These are phyloP conservation scores for Rhinichthys klamathensis DNA, from an alignment of 2,113 vertebrate genomes.

Conservation along the genomic window DNA sequence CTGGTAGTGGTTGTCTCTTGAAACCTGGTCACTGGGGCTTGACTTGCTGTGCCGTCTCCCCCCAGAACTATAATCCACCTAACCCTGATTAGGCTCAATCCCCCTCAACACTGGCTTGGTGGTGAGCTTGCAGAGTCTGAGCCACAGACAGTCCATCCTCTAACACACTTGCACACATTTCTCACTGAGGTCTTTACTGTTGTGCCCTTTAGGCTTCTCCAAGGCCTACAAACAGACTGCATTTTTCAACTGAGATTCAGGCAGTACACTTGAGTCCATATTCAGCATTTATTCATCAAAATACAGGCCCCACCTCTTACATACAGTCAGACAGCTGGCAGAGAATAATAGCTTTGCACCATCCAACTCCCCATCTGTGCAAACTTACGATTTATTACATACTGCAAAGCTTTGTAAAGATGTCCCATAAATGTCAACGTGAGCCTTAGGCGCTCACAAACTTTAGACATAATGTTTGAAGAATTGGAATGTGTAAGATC, in stretches of 20 bases:
- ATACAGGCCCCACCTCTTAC: constrained; percentile 5
- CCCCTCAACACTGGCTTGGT: constrained; percentile 29
- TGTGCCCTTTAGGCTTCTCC: constrained; percentile 21
- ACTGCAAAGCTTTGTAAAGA: constrained; percentile 12
- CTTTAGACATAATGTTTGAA: neutral
- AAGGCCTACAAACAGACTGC: constrained; percentile 32
- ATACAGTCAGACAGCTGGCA: constrained; percentile 6
- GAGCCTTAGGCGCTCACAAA: neutral
- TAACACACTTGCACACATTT: neutral
- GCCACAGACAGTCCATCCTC: constrained; percentile 8
- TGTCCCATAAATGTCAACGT: neutral
- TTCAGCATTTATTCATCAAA: neutral
- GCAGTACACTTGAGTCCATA: neutral
- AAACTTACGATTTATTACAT: neutral
- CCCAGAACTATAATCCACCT: constrained; percentile 60
- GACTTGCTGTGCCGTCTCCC: constrained; percentile 45
- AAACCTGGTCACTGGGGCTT: constrained; percentile 36
- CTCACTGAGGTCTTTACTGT: neutral
- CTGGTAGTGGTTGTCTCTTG: constrained; percentile 22
- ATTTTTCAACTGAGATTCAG: constrained; percentile 32
- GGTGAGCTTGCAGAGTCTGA: too few species aligned
- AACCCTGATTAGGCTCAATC: constrained; percentile 60
- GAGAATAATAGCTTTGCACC: constrained; percentile 10
- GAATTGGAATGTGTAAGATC: neutral
- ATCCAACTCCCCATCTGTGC: constrained; percentile 3